These are phyloP conservation scores for Solenodon paradoxus DNA, from an alignment of 2,113 vertebrate genomes.

Conservation along the genomic window DNA sequence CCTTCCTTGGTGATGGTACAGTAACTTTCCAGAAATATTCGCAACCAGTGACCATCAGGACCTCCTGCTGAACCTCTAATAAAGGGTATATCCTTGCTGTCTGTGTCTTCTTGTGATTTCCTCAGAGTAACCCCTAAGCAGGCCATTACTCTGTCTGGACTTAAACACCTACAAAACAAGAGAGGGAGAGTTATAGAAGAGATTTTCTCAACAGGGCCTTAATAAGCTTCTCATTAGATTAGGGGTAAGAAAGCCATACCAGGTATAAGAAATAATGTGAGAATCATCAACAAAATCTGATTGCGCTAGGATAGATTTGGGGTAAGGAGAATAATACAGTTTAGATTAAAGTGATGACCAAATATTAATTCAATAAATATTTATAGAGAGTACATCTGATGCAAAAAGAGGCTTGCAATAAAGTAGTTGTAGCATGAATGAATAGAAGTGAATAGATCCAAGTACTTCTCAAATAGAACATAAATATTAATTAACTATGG, in stretches of 20 bases:
- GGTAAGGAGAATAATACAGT: neutral
- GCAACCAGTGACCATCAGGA: no score
- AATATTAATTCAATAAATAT: neutral
- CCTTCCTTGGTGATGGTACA: no score
- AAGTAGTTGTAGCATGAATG: neutral
- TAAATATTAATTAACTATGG: neutral
- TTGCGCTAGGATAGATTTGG: neutral
- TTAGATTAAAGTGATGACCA: neutral
- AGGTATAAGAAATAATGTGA: neutral
- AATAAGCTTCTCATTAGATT: neutral
- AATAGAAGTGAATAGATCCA: neutral
- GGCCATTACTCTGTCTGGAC: no score
- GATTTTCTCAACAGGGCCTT: neutral
- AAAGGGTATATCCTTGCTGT: no score
- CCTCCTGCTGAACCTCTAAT: no score
- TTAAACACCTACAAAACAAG: no score
- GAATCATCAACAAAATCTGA: neutral
- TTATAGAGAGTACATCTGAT: neutral
- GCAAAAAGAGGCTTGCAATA: neutral
- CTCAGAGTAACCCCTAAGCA: no score
- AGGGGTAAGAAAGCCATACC: neutral
- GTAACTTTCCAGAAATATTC: no score
- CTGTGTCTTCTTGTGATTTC: no score
- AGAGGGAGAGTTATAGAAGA: neutral
- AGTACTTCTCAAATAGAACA: neutral